Evolutionary conservation across 2,113 vertebrate species (phyloP).

Genomic region (Takifugu bimaculatus): DNA sequence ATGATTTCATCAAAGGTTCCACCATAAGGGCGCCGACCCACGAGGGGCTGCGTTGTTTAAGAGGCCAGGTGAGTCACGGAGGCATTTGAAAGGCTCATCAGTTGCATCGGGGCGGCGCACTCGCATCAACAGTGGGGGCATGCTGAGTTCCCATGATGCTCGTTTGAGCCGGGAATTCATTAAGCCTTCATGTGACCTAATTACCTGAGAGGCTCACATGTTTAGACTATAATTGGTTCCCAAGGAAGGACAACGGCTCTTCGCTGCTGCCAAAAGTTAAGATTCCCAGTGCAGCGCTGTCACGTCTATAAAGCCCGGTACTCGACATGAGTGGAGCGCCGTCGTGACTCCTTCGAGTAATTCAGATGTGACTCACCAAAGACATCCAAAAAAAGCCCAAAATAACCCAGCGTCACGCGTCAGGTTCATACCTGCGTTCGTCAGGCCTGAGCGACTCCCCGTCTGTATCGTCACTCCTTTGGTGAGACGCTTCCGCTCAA

Average conservation of each 20-base stretch:
- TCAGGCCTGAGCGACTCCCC: constrained; percentile 51
- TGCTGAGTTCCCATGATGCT: constrained; percentile 38
- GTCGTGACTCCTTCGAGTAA: constrained; percentile 50
- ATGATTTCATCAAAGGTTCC: constrained; percentile 38
- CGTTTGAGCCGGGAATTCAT: constrained; percentile 49
- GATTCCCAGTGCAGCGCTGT: constrained; percentile 35
- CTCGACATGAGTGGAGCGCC: constrained; percentile 38
- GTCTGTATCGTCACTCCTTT: constrained; percentile 23
- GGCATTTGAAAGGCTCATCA: constrained; percentile 48
- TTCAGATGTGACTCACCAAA: constrained; percentile 64
- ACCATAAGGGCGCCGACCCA: constrained; percentile 31
- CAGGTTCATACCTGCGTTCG: constrained; percentile 46
- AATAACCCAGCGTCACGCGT: constrained; percentile 8
- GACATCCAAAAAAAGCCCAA: constrained; percentile 40
- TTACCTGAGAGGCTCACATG: constrained; percentile 43
- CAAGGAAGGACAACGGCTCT: constrained; percentile 2
- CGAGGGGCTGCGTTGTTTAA: constrained; percentile 60
- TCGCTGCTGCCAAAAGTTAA: constrained; percentile 8
- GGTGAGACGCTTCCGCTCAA: too few species aligned
- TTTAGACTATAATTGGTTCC: constrained; percentile 35
- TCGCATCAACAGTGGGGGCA: constrained; percentile 41
- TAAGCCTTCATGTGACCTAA: constrained; percentile 39
- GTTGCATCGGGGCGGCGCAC: constrained; percentile 29
- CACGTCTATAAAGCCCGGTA: constrained; percentile 41
- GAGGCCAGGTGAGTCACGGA: constrained; percentile 63